Conservation (phyloP, 2,888 invertebrate genomes). For the Villa cingulata region DNA sequence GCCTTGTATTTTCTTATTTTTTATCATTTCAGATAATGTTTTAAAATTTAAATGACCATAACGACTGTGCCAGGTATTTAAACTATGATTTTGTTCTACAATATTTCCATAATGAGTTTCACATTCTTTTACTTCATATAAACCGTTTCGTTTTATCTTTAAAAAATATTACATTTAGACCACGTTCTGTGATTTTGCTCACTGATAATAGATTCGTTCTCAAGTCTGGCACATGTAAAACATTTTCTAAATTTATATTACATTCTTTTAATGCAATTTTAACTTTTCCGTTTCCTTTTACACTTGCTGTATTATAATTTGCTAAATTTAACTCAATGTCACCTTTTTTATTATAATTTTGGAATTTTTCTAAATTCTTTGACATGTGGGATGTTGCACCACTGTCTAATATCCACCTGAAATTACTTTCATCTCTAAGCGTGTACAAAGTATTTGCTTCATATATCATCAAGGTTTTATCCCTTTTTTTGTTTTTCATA, state of each 20-base stretch:
- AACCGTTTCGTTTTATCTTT: background rate
- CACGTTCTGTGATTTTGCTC: background rate
- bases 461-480: background rate
- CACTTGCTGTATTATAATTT: background rate
- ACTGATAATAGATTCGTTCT: too few species aligned
- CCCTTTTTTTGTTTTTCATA: background rate
- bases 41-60: too few species aligned
- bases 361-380: background rate
- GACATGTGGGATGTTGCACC: background rate
- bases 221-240: background rate
- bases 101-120: too few species aligned
- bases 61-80: too few species aligned
- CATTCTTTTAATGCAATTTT: background rate
- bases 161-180: too few species aligned
- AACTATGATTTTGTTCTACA: too few species aligned
- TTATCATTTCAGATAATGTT: background rate
- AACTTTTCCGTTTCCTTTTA: background rate
- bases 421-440: fast-evolving
- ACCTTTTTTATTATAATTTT: background rate
- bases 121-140: conserved; percentile 1
- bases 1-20: conserved; percentile 1
- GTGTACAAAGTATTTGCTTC: fast-evolving
- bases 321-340: background rate
- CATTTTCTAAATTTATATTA: background rate
- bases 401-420: background rate